Evolutionary conservation across 2,113 vertebrate genomes (phyloP).

Genomic region (Silurus meridionalis): DNA sequence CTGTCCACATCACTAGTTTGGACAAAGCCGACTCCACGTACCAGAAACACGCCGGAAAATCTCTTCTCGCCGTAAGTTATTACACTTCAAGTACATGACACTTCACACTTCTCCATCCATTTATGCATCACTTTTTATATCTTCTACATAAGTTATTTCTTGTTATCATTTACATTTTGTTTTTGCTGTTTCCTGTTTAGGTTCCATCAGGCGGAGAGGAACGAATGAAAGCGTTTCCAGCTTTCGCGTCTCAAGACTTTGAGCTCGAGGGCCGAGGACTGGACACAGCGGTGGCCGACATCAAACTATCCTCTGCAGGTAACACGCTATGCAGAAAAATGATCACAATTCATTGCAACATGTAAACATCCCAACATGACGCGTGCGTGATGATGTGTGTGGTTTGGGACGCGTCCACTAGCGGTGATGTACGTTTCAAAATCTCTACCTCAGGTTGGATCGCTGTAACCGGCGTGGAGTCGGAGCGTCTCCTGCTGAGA

Average conservation of each 20-base stretch:
- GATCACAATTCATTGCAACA: background rate
- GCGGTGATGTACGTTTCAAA: background rate
- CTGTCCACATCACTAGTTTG: constrained; percentile 77
- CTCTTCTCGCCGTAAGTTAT: constrained; percentile 80
- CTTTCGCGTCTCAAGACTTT: constrained; percentile 79
- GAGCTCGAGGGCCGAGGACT: constrained; percentile 73
- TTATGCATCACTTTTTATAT: background rate
- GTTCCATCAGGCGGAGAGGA: constrained; percentile 87
- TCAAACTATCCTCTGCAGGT: constrained; percentile 94
- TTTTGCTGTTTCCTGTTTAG: constrained; percentile 57
- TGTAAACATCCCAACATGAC: background rate
- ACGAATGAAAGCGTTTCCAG: constrained; percentile 85
- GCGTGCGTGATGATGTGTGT: background rate
- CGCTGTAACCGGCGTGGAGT: constrained; percentile 75
- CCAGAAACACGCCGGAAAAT: constrained; percentile 75
- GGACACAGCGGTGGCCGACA: constrained; percentile 82
- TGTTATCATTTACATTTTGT: background rate
- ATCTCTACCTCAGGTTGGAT: constrained; percentile 82
- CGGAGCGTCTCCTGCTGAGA: constrained; percentile 73
- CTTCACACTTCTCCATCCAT: background rate
- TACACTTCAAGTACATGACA: background rate
- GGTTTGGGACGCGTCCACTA: background rate
- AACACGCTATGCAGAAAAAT: background rate
- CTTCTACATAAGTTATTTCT: background rate
- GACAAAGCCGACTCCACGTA: constrained; percentile 79